These are phyloP conservation scores for Acanthurus lineatus DNA, from an alignment of 2,797 vertebrate species.

Conservation along the genomic window DNA sequence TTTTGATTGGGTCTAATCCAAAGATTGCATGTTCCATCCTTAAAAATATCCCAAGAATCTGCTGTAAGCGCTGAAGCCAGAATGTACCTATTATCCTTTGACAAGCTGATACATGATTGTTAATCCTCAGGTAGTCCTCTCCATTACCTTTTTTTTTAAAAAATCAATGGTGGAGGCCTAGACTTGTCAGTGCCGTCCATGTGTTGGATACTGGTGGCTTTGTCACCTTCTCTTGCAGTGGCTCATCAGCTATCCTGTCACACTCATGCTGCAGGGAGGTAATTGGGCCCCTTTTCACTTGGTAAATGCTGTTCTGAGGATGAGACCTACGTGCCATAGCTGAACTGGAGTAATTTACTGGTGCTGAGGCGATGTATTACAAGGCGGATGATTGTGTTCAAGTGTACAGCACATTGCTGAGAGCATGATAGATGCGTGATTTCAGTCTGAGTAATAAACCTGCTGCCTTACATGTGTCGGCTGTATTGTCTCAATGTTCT, in stretches of 20 bases:
- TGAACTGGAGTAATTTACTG: slow-evolving; percentile 68
- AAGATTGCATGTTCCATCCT: slow-evolving; percentile 16
- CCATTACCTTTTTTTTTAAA: slow-evolving; percentile 39
- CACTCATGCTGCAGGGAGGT: slow-evolving; percentile 43
- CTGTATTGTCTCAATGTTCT: slow-evolving; percentile 34
- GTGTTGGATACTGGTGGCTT: slow-evolving; percentile 16
- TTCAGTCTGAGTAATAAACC: slow-evolving; percentile 53
- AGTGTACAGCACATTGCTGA: slow-evolving; percentile 53
- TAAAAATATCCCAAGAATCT: slow-evolving; percentile 39
- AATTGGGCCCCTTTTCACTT: slow-evolving; percentile 59
- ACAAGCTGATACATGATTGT: slow-evolving; percentile 55
- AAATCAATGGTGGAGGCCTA: slow-evolving; percentile 58
- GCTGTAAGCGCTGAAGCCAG: slow-evolving; percentile 28
- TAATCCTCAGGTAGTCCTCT: slow-evolving; percentile 59
- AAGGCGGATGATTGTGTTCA: slow-evolving; percentile 68
- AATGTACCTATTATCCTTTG: slow-evolving; percentile 48
- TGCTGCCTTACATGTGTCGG: slow-evolving; percentile 3
- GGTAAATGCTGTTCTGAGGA: slow-evolving; percentile 60
- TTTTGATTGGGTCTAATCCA: slow-evolving; percentile 33
- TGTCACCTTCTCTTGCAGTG: slow-evolving; percentile 31
- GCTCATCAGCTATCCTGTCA: slow-evolving; percentile 64
- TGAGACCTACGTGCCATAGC: slow-evolving; percentile 44
- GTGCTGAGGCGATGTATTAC: slow-evolving; percentile 41
- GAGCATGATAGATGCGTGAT: slow-evolving; percentile 61
- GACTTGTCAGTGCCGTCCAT: slow-evolving; percentile 43